phyloP scores from a whole-genome alignment of 2,797 vertebrate genomes.

The Brachyrhaphis roseni region DNA sequence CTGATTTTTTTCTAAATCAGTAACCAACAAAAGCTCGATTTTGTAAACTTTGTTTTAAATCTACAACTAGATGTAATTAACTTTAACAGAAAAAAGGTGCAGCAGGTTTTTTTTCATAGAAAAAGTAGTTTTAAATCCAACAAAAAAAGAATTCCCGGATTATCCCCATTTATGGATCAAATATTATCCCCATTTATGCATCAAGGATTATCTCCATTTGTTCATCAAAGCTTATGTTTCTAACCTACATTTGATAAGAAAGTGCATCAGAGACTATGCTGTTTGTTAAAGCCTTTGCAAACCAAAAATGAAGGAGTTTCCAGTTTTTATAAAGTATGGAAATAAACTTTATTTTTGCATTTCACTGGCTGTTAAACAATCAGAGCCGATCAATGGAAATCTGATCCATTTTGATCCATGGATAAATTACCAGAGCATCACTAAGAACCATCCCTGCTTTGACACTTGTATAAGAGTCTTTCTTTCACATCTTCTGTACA shows the following conservation, averaged over 20 bases:
- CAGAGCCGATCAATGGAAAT: not conserved
- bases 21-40: not conserved
- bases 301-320: not conserved
- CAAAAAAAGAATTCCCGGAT: not conserved
- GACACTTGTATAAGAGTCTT: not conserved
- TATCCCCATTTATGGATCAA: not conserved
- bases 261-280: not conserved
- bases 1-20: not conserved
- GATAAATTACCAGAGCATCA: not conserved
- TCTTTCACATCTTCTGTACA: not conserved
- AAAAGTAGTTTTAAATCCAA: not conserved
- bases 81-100: not conserved
- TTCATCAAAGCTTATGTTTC: not conserved
- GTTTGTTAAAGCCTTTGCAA: not conserved
- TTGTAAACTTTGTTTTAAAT: not conserved
- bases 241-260: conserved; percentile 3
- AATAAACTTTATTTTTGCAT: not conserved
- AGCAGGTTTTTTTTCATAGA: not conserved
- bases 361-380: not conserved
- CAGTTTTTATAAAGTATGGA: not conserved
- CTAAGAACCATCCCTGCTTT: not conserved
- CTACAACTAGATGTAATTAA: not conserved
- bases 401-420: not conserved
- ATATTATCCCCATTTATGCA: not conserved
- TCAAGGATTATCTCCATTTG: not conserved